A percentile compares a stretch with the other conserved stretches of the same genome.
phyloP scores from a whole-genome alignment of 2,888 invertebrate species.

The Troglohyphantes excavatus region DNA sequence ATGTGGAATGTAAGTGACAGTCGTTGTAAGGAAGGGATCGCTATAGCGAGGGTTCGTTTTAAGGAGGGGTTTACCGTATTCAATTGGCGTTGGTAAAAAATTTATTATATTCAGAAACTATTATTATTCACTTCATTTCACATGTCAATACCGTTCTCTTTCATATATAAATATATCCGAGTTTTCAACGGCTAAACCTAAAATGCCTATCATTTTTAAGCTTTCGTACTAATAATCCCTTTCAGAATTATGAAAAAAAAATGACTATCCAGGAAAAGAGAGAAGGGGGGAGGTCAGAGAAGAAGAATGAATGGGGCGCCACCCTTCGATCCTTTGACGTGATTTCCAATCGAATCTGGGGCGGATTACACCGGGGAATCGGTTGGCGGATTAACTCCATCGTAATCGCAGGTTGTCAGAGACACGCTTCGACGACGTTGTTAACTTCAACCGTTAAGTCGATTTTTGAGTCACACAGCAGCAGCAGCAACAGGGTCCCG shows the following conservation, averaged over 20 bases:
- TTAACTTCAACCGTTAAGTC: constrained; percentile 36
- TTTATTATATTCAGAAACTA: too few relatives aligned
- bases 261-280: not conserved
- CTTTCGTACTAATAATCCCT: not conserved
- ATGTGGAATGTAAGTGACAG: too few relatives aligned
- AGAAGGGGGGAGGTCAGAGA: not conserved
- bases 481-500: constrained; percentile 48
- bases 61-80: too few relatives aligned
- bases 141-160: not conserved
- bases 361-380: constrained; percentile 38
- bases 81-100: too few relatives aligned
- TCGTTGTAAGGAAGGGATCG: too few relatives aligned
- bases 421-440: constrained; percentile 46
- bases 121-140: too few relatives aligned
- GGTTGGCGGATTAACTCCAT: constrained; percentile 53
- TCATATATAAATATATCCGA: not conserved
- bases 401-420: constrained; percentile 65
- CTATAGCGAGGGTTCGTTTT: too few relatives aligned
- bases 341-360: constrained; percentile 45
- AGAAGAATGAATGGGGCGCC: not conserved
- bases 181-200: not conserved
- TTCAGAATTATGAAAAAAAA: not conserved
- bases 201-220: not conserved
- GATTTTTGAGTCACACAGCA: constrained; percentile 55
- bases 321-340: constrained; percentile 42